Conservation (phyloP, 2,797 vertebrate genomes). For the Caiman crocodilus region DNA sequence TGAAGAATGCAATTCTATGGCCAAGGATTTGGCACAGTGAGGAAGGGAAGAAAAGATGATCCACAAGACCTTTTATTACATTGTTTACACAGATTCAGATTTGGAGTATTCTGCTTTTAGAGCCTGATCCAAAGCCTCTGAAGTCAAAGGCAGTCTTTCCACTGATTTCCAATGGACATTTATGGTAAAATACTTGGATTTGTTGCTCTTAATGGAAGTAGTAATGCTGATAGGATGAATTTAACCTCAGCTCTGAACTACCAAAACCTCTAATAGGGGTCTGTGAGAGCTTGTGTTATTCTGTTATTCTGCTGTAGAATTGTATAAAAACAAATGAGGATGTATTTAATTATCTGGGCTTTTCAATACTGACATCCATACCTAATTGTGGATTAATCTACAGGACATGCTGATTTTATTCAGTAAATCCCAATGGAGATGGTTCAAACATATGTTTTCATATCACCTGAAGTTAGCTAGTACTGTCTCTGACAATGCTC, state of each 20-base stretch:
- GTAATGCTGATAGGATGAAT: neutral
- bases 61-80: neutral
- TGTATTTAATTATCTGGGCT: constrained; percentile 18
- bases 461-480: constrained; percentile 47
- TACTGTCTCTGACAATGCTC: neutral
- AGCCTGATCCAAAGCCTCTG: neutral
- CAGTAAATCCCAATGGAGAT: constrained; percentile 57
- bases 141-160: neutral
- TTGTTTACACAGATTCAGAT: neutral
- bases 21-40: constrained; percentile 11
- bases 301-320: constrained; percentile 12
- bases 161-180: neutral
- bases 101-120: neutral
- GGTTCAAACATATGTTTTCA: constrained; percentile 25
- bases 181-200: neutral
- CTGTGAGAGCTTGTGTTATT: neutral
- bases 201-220: neutral
- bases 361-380: constrained; percentile 10
- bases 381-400: constrained; percentile 56
- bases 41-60: neutral
- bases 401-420: constrained; percentile 49
- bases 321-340: neutral
- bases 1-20: neutral
- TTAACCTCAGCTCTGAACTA: neutral
- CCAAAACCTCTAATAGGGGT: neutral